Percentiles rank a stretch among this genome's conserved stretches.
Evolutionary conservation across 1,140 invertebrate genomes (phyloP).

Genomic region (Psix sp.): DNA sequence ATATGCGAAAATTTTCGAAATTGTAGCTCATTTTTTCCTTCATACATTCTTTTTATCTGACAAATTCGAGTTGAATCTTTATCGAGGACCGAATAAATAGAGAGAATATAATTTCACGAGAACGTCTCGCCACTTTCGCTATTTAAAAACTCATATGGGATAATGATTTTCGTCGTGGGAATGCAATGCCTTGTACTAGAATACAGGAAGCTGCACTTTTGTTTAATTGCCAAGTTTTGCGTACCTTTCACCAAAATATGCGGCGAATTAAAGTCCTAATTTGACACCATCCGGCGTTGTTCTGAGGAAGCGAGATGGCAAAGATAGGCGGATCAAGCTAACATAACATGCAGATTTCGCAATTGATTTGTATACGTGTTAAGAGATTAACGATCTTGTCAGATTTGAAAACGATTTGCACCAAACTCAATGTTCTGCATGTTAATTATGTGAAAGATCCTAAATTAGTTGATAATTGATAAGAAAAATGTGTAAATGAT

Average conservation of each 20-base stretch:
- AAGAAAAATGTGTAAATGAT: no score
- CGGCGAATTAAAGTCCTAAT: conserved; percentile 14
- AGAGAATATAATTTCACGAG: conserved; percentile 33
- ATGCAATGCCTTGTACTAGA: conserved; percentile 13
- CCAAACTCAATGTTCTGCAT: no score
- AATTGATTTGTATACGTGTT: no score
- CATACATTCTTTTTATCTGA: background rate
- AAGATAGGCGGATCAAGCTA: background rate
- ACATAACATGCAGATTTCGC: no score
- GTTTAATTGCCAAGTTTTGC: conserved; percentile 36
- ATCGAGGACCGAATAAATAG: conserved; percentile 47
- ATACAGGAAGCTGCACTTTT: conserved; percentile 32
- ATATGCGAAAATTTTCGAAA: no score
- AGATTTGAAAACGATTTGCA: no score
- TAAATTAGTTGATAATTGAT: no score
- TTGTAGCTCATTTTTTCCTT: no score
- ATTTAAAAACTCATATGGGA: conserved; percentile 51
- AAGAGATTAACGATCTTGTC: no score
- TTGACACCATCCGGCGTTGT: conserved; percentile 6
- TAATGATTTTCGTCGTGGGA: conserved; percentile 26
- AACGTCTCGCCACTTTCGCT: conserved; percentile 50
- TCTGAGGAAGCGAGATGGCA: background rate
- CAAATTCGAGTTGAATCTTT: conserved; percentile 9
- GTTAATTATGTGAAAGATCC: no score
- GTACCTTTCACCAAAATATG: conserved; percentile 47